These are phyloP conservation scores for Girardinichthys multiradiatus DNA, from an alignment of 2,113 vertebrate genomes.

Conservation along the genomic window DNA sequence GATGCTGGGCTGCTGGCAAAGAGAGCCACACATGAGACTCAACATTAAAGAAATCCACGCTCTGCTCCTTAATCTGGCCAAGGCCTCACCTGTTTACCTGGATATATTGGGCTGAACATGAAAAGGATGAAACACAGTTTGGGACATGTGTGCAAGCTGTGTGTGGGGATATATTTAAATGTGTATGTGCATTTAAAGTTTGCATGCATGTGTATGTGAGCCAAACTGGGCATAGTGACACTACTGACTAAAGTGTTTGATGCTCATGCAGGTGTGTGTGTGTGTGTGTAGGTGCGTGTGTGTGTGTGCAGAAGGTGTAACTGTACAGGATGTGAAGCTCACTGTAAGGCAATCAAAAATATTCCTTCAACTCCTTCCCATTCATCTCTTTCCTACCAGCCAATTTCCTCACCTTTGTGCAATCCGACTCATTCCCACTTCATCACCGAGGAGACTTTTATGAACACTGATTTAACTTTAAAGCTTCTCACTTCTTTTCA, in stretches of 20 bases:
- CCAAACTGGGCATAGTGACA: not conserved
- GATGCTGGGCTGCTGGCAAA: constrained; percentile 99
- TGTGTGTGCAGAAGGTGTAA: constrained; percentile 21
- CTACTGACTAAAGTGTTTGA: constrained; percentile 1
- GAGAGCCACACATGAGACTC: constrained; percentile 97
- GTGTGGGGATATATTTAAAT: constrained; percentile 6
- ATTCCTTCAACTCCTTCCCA: constrained; percentile 39
- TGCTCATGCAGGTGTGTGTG: constrained; percentile 19
- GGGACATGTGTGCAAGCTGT: constrained; percentile 19
- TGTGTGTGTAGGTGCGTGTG: constrained; percentile 6
- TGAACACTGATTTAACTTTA: constrained; percentile 52
- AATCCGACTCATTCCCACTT: constrained; percentile 14
- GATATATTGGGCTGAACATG: constrained; percentile 93
- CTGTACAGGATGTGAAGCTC: constrained; percentile 69
- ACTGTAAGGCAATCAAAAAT: constrained; percentile 73
- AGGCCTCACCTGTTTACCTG: constrained; percentile 98
- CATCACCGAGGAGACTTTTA: constrained; percentile 54
- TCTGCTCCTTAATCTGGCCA: constrained; percentile 96
- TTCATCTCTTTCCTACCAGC: constrained; percentile 66
- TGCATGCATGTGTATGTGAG: constrained; percentile 13
- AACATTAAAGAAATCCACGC: constrained; percentile 97
- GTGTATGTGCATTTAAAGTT: constrained; percentile 13
- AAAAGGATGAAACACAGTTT: constrained; percentile 11
- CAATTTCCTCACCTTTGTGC: constrained; percentile 54
- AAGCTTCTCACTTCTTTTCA: constrained; percentile 50